Evolutionary conservation across 2,113 vertebrate species (phyloP), one percentile per base, ranked within the genome.

Genomic region (Scytalopus superciliaris): DNA sequence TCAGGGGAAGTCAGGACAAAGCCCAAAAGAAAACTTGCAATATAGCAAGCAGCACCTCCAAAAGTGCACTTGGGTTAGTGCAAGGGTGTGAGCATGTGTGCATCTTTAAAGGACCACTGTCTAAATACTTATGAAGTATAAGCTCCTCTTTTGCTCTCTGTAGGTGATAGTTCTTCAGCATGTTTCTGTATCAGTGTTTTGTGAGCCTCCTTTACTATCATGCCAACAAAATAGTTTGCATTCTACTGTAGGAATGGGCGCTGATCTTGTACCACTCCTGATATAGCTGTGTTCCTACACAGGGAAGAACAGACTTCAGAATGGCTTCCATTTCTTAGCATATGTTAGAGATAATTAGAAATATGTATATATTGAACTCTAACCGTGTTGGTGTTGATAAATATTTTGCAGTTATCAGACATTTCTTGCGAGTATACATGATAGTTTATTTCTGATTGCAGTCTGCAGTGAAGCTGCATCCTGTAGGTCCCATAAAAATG

Each of bases 371-470:
- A 93, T 47, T 87, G 80, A 96, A 89, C 87, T 93, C 44, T 89
- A 97, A 97, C 68, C 53, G 87, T 94, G 81, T 90, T 95, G 52
- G 78, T 96, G 95, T 98, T 97, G 94, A 97, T 95, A 97, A 97
- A 97, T 98, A 97, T 96, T 98, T 97, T 94, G 93, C 93, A 97
- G 81, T 97, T 97, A 96, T 95, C 95, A 97, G 96, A 84, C 92
- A 95, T 91, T 94, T 96, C 87, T 85, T 96, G 96, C 85, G 95
- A 94, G 77, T 94, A 88, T 70, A 91, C 68, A 72, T 95, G 89
- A 82, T 90, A 91, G 94, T 97, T 96, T 96, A 90, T 94, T 97
- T 97, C 89, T 96, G 85, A 94, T 94, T 97, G 83, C 84, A 95
- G 84, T 93, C 94, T 95, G 68, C 94, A 94, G 90, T 95, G 84